Conservation (phyloP, 1,140 invertebrate genomes). For the Plodia interpunctella region DNA sequence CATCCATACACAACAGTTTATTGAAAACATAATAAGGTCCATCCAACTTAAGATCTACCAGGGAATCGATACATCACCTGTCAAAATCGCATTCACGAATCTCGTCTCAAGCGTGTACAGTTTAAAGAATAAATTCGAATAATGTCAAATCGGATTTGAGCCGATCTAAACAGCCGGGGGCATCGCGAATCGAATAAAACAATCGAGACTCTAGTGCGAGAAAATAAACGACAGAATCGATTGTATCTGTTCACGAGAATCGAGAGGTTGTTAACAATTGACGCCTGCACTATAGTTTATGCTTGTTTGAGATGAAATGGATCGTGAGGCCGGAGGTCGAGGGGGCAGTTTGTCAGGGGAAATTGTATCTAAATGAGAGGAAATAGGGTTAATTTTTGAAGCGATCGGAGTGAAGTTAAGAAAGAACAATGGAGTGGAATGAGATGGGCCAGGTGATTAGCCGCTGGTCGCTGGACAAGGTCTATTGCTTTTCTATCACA, state of each 20-base stretch:
- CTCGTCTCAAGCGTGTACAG: slow-evolving; percentile 33
- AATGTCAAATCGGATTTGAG: slow-evolving; percentile 45
- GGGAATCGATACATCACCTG: slow-evolving; percentile 27
- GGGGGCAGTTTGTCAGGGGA: slow-evolving; percentile 20
- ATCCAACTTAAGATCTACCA: slow-evolving; percentile 10
- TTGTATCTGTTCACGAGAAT: slow-evolving; percentile 69
- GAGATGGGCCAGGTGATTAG: slow-evolving; percentile 63
- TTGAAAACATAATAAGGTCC: slow-evolving; percentile 23
- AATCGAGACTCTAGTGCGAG: slow-evolving; percentile 57
- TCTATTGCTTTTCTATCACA: slow-evolving; percentile 19
- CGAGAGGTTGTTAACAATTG: slow-evolving; percentile 73
- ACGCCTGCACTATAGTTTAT: slow-evolving; percentile 71
- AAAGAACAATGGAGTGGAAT: slow-evolving; percentile 45
- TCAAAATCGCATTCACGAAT: slow-evolving; percentile 51
- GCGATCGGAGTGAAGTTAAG: slow-evolving; percentile 11
- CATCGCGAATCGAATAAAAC: slow-evolving; percentile 55
- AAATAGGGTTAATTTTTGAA: slow-evolving; percentile 34
- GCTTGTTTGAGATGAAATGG: slow-evolving; percentile 66
- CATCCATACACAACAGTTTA: slow-evolving; percentile 31
- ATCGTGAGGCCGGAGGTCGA: slow-evolving; percentile 68
- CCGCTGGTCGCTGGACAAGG: slow-evolving; percentile 19
- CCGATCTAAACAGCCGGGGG: slow-evolving; percentile 37
- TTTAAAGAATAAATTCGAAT: slow-evolving; percentile 46
- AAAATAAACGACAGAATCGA: slow-evolving; percentile 69
- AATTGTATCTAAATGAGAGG: slow-evolving; percentile 18